These are phyloP conservation scores for Tenthredo livida DNA, from an alignment of 2,888 invertebrate species.

Conservation along the genomic window DNA sequence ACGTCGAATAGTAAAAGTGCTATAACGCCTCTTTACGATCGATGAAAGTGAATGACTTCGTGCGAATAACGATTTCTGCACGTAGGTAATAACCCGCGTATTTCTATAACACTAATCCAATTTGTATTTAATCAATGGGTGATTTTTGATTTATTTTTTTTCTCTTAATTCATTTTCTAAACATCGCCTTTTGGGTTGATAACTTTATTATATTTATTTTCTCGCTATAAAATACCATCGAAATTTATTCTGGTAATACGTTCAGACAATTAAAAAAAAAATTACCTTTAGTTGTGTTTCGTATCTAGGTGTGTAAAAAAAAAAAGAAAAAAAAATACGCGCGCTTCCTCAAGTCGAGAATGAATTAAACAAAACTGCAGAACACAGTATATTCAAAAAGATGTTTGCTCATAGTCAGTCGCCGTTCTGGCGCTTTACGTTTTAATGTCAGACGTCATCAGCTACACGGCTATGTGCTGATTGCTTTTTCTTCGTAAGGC, in stretches of 20 bases:
- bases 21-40: slow-evolving; percentile 25
- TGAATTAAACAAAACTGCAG: not conserved
- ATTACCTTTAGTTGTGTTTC: no score
- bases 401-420: slow-evolving; percentile 9
- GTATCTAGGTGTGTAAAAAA: no score
- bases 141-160: not conserved
- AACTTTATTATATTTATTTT: not conserved
- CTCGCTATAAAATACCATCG: no score
- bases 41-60: slow-evolving; percentile 49
- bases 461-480: not conserved
- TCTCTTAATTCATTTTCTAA: not conserved
- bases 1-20: slow-evolving; percentile 29
- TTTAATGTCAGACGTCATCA: slow-evolving; percentile 14
- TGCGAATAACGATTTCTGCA: not conserved
- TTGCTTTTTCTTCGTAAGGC: slow-evolving; percentile 24
- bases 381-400: not conserved
- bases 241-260: no score
- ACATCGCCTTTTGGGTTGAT: not conserved
- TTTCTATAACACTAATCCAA: not conserved
- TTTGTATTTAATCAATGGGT: not conserved
- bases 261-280: no score
- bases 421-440: not conserved
- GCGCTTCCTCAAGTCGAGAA: not conserved
- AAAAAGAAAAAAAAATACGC: no score
- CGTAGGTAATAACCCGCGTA: not conserved